These are phyloP conservation scores for Platycheirus rosarum DNA, from an alignment of 2,888 invertebrate genomes.

Conservation along the genomic window DNA sequence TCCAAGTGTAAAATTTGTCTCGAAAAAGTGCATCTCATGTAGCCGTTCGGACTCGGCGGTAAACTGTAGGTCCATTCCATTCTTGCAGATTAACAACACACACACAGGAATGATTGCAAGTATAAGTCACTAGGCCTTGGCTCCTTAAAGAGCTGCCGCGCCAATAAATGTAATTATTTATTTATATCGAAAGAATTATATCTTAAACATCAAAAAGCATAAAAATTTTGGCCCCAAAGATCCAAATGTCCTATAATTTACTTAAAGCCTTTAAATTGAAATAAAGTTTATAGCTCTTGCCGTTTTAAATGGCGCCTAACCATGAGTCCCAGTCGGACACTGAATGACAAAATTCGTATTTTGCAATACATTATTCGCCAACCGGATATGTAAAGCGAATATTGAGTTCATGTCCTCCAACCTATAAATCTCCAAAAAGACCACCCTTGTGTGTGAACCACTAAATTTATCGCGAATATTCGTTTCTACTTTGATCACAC, in stretches of 20 bases:
- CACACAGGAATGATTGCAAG: too few species aligned
- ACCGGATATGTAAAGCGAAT: conserved; percentile 1
- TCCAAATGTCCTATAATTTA: not conserved
- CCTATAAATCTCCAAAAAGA: conserved; percentile 1
- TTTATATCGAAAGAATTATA: too few species aligned
- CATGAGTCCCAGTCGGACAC: not conserved
- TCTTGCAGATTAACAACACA: too few species aligned
- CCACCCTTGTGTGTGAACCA: conserved; percentile 16
- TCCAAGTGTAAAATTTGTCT: too few species aligned
- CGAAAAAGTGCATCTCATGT: too few species aligned
- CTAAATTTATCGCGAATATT: conserved; percentile 43
- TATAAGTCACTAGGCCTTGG: too few species aligned
- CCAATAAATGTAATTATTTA: too few species aligned
- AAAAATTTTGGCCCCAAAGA: too few species aligned
- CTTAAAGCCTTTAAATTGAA: not conserved
- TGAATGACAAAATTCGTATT: conserved; percentile 3
- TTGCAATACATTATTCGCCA: not conserved
- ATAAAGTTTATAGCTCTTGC: not conserved
- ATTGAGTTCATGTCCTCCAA: conserved; percentile 1
- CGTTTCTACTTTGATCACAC: conserved; percentile 29
- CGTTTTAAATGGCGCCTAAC: not conserved
- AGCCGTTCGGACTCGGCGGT: too few species aligned
- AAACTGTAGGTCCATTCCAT: too few species aligned
- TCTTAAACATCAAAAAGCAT: too few species aligned
- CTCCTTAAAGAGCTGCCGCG: too few species aligned